Base-by-base conservation (phyloP, 2,113 vertebrate genomes). In the Myotis davidii region DNA sequence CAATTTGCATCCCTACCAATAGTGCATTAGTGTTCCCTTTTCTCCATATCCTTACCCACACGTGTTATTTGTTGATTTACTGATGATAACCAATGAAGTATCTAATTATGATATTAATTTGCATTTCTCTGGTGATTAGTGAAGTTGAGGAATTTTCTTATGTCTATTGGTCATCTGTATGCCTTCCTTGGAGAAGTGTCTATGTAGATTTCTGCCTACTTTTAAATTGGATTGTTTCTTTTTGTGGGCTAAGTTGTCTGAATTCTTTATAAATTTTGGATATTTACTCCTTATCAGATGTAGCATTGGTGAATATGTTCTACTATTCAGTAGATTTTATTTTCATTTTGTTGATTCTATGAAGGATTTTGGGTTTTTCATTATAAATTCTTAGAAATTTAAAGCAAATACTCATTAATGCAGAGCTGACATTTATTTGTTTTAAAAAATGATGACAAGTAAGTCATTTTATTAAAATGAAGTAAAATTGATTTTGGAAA, bases 381-480 rank as follows among this genome's bases (percentile, higher is more conserved):
- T 97, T 96, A 48, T 78, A 98, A 98, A 98, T 98, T 98, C 93
- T 98, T 97, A 98, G 96, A 98, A 98, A 98, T 98, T 98, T 98
- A 98, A 98, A 98, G 96, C 97, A 98, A 98, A 98, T 98, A 98
- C 95, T 98, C 93, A 97, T 98, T 98, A 98, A 99, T 98, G 98
- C 98, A 98, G 98, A 98, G 98, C 98, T 98, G 98, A 98, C 98
- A 98, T 98, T 98, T 98, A 98, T 98, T 98, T 39, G 3, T 98
- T 98, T 96, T 65, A 96, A 95, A 98, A 95, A 97, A 94, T 32
- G 96, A 92, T 64, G 32, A 61, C 50, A 72, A 84, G 18, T 79
- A 59, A 72, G 64, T 84, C 48, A 32, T 70, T 95, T 76, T 91
- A 59, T 84, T 79, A 84, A 69, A n/a, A 90, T 87, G 90, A 85